Evolutionary conservation across 2,888 invertebrate genomes (phyloP).

Genomic region (Branchellion lobata): DNA sequence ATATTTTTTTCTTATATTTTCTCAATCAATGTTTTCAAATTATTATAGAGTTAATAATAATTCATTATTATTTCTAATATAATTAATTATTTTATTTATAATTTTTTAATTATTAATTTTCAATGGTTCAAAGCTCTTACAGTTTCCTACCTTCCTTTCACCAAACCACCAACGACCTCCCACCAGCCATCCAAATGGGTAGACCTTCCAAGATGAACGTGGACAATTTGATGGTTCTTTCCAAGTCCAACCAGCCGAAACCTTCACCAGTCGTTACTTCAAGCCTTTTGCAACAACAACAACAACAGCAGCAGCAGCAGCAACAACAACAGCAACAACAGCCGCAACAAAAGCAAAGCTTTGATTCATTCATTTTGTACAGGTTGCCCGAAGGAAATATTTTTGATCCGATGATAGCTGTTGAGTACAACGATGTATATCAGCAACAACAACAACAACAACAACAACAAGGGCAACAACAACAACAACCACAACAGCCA

Average conservation of each 20-base stretch:
- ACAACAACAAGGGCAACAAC: neutral
- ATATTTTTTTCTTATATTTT: too few relatives aligned
- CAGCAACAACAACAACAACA: neutral
- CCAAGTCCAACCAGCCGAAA: constrained; percentile 4
- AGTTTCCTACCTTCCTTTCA: too few relatives aligned
- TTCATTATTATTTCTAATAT: too few relatives aligned
- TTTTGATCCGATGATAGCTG: neutral
- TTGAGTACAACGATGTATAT: neutral
- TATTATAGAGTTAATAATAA: too few relatives aligned
- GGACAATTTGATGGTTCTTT: neutral
- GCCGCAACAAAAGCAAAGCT: neutral
- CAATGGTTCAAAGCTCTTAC: too few relatives aligned
- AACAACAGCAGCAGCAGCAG: neutral
- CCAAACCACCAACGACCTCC: too few relatives aligned
- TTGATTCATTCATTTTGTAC: constrained; percentile 4
- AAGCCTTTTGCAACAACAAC: neutral
- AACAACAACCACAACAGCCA: neutral
- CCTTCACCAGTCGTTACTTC: neutral
- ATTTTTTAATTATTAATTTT: too few relatives aligned
- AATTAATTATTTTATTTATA: too few relatives aligned
- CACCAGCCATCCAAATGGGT: constrained; percentile 52
- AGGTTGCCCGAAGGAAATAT: neutral
- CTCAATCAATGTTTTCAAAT: too few relatives aligned
- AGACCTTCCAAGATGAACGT: constrained; percentile 49
- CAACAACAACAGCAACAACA: neutral